Evolutionary conservation across 2,888 invertebrate species (phyloP).

Genomic region (Aquatica leii): DNA sequence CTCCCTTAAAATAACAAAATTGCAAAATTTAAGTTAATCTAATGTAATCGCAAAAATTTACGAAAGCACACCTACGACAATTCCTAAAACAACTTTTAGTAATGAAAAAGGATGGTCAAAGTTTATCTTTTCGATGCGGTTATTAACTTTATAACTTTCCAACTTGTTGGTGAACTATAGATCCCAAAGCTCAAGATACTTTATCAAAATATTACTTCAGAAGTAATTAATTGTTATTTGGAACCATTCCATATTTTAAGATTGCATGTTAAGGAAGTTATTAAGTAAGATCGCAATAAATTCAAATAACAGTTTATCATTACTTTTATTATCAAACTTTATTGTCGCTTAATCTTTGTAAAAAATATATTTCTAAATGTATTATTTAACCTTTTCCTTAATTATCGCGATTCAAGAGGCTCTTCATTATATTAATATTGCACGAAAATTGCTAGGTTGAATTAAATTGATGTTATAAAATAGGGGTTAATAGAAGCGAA

Average conservation of each 20-base stretch:
- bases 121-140: conserved; percentile 56
- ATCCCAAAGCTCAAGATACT: conserved; percentile 50
- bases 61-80: conserved; percentile 42
- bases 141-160: conserved; percentile 52
- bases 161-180: conserved; percentile 51
- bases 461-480: not conserved
- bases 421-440: too few species aligned
- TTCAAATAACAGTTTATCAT: too few species aligned
- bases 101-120: conserved; percentile 58
- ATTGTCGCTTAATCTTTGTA: too few species aligned
- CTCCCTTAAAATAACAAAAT: conserved; percentile 13
- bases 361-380: too few species aligned
- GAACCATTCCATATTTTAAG: conserved; percentile 45
- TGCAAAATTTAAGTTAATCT: conserved; percentile 21
- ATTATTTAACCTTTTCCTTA: too few species aligned
- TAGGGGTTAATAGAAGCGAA: not conserved
- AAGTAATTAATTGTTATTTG: conserved; percentile 55
- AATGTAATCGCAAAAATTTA: conserved; percentile 19
- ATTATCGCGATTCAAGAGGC: too few species aligned
- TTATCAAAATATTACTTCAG: conserved; percentile 57
- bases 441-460: not conserved
- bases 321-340: not conserved
- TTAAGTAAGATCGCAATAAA: not conserved
- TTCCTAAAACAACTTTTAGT: conserved; percentile 48
- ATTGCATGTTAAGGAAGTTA: conserved; percentile 21